Percentiles rank a stretch among this genome's conserved stretches.
Conservation (phyloP, 2,888 invertebrate genomes). For the Baronia brevicornis region DNA sequence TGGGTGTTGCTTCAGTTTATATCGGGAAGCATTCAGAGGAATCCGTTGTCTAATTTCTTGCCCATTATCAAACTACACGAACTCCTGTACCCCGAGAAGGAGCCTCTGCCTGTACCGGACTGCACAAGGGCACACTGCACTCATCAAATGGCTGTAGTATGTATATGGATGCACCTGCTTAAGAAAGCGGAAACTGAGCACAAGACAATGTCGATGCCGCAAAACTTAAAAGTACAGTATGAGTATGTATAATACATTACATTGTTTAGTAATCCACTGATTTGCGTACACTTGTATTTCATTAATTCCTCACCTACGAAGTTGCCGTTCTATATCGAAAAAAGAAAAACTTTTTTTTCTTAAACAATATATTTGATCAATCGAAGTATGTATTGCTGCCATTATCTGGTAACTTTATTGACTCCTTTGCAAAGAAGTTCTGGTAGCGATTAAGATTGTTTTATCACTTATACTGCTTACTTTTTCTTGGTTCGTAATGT, state of each 20-base stretch:
- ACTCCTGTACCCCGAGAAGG: slow-evolving; percentile 93
- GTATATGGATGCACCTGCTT: slow-evolving; percentile 96
- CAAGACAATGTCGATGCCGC: slow-evolving; percentile 86
- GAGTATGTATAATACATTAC: slow-evolving; percentile 75
- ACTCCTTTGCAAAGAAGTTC: too few species aligned
- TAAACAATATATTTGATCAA: too few species aligned
- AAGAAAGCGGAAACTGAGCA: slow-evolving; percentile 94
- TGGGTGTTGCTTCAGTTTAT: slow-evolving; percentile 98
- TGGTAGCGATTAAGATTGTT: too few species aligned
- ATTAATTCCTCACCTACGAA: too few species aligned
- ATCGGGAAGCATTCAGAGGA: slow-evolving; percentile 96
- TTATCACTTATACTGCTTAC: too few species aligned
- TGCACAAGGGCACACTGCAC: slow-evolving; percentile 89
- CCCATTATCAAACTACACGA: slow-evolving; percentile 94
- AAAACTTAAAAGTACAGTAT: slow-evolving; percentile 86
- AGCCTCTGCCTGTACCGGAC: slow-evolving; percentile 92
- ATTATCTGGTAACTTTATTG: too few species aligned
- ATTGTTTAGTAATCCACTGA: neutral
- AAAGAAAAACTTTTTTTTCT: too few species aligned
- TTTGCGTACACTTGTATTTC: too few species aligned
- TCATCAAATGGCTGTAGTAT: slow-evolving; percentile 94
- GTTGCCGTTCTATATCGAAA: too few species aligned
- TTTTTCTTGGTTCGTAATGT: too few species aligned
- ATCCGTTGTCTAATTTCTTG: slow-evolving; percentile 90
- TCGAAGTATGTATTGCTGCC: too few species aligned